Conservation (phyloP, 2,797 vertebrate species). For the Aeoliscus strigatus region DNA sequence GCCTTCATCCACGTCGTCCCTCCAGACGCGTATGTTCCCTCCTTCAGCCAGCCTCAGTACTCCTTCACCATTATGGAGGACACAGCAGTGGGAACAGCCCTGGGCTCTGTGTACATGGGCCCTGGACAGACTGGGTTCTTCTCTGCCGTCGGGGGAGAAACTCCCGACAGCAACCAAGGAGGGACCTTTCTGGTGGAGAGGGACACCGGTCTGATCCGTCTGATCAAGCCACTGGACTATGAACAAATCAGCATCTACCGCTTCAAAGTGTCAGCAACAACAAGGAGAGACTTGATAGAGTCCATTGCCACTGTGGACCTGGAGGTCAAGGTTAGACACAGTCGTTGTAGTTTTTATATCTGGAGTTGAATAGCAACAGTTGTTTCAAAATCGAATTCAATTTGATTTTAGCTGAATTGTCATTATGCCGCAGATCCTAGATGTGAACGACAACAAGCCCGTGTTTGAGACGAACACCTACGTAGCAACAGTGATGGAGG, state of each 20-base stretch:
- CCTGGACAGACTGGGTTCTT: conserved; percentile 78
- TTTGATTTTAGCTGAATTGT: background rate
- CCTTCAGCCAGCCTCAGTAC: conserved; percentile 94
- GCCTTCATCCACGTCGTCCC: conserved; percentile 91
- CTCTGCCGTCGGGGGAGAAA: conserved; percentile 80
- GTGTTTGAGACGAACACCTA: conserved; percentile 88
- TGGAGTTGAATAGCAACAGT: background rate
- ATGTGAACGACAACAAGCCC: conserved; percentile 92
- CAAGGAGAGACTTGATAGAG: conserved; percentile 76
- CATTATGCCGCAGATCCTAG: conserved; percentile 69
- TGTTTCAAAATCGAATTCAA: background rate
- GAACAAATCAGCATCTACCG: conserved; percentile 87
- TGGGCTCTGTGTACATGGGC: conserved; percentile 87
- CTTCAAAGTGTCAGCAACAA: conserved; percentile 82
- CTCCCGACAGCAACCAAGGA: conserved; percentile 84
- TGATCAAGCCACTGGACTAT: conserved; percentile 87
- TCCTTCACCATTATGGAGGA: conserved; percentile 92
- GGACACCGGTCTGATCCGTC: conserved; percentile 85
- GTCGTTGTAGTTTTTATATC: background rate
- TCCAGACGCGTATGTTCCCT: conserved; percentile 83
- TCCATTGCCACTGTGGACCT: conserved; percentile 86
- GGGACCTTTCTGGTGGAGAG: conserved; percentile 85
- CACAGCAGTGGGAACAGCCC: conserved; percentile 82
- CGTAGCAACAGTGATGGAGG: conserved; percentile 89
- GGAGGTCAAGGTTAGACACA: conserved; percentile 81